These are phyloP conservation scores for Halcyon badia DNA, from an alignment of 2,797 vertebrate genomes.

Conservation along the genomic window DNA sequence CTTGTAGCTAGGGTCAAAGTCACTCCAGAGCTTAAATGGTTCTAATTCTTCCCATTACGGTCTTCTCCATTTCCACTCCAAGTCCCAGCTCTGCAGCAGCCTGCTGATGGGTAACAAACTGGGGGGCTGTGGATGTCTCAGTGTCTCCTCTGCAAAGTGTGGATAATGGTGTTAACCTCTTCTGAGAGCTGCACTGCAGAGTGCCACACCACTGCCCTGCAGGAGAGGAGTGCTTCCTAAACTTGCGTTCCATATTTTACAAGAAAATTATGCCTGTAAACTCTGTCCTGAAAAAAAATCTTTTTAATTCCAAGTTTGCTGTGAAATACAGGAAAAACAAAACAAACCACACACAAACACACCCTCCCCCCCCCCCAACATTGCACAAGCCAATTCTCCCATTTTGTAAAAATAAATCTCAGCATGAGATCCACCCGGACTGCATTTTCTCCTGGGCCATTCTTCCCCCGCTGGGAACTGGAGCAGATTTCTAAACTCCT, in stretches of 20 bases:
- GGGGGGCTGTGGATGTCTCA: not conserved
- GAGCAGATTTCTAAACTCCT: conserved; percentile 6
- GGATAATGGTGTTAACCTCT: not conserved
- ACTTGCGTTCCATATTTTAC: not conserved
- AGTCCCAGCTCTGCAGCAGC: not conserved
- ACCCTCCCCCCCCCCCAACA: not conserved
- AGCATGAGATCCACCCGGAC: not conserved
- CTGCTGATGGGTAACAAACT: not conserved
- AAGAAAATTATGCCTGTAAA: not conserved
- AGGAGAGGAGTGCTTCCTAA: not conserved
- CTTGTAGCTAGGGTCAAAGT: rapidly evolving
- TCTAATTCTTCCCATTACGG: not conserved
- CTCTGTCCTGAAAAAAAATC: not conserved
- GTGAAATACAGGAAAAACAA: not conserved
- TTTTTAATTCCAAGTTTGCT: not conserved
- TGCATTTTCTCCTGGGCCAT: conserved; percentile 5
- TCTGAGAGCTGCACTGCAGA: not conserved
- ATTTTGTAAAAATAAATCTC: conserved; percentile 21
- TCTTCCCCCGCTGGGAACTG: not conserved
- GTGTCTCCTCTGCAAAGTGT: not conserved
- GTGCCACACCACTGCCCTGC: no score
- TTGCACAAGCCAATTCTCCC: not conserved
- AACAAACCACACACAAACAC: not conserved
- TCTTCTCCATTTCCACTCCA: not conserved
- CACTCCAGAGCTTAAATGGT: no score